Base-by-base conservation (phyloP, 2,113 vertebrate species). In the Zingel zingel region DNA sequence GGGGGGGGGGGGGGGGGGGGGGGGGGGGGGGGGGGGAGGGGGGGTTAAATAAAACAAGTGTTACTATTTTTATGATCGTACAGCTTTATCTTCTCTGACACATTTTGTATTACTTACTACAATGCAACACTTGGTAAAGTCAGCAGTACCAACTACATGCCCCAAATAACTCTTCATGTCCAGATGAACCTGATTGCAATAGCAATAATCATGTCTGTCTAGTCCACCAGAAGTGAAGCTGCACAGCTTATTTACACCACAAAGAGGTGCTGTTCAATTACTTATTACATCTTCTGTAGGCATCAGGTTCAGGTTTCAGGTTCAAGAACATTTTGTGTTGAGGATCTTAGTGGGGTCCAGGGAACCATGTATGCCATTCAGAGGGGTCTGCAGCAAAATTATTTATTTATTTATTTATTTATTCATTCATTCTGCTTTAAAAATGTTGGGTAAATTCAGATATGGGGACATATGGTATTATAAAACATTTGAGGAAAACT, bases 231-330 rank as follows among this genome's bases (percentile, higher is more conserved):
- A 25, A 21, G 25, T 48, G 47, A 23, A 27, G 13, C 27, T 79
- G 72, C 64, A 61, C n/a, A 0, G 6, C 33, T 39, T 6, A 11
- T 57, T 57, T 16, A 0, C 11, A 73, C 86, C 87, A 89, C 88
- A 43, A 5, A 2, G 84, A 6, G 88, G 86, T 65, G 75, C 64
- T 87, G 59, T 74, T 63, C 45, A 50, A 48, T 54, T 25, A 89
- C 50, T 67, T 51, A 53, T 57, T 10, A 16, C 21, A 74, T 50
- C 13, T 39, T 18, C 15, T 66, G 50, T 13, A 10, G 56, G 21
- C n/a, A 4, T 25, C 45, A 45, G n/a, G n/a, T 10, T 59, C 6
- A 59, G 45, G 19, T 67, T 74, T 43, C 54, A 47, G 39, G 39
- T 66, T 67, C 27, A 58, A 45, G 21, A 12, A 21, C 15, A 15